phyloP scores from a whole-genome alignment of 2,797 vertebrate genomes.

The Lithobates pipiens region DNA sequence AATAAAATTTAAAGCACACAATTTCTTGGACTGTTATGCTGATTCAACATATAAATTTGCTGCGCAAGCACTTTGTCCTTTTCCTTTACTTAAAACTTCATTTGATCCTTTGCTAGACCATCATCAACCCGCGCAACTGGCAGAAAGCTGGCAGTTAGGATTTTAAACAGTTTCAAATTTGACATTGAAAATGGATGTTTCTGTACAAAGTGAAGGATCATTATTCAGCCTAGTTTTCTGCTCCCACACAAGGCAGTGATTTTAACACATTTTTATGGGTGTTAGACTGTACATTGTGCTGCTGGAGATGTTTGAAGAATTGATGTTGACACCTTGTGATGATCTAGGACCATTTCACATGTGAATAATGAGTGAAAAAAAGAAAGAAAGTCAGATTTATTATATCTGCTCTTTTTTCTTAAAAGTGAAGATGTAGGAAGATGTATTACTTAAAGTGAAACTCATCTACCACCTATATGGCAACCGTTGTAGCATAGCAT shows the following conservation, averaged over 20 bases:
- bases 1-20: background rate
- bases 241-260: slow-evolving; percentile 1
- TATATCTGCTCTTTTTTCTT: background rate
- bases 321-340: slow-evolving; percentile 25
- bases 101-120: background rate
- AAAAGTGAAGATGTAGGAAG: background rate
- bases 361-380: background rate
- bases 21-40: background rate
- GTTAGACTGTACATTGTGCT: background rate
- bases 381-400: background rate
- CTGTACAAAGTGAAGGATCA: background rate
- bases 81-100: background rate
- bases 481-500: too few relatives aligned
- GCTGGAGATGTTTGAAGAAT: slow-evolving; percentile 12
- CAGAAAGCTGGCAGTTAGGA: background rate
- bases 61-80: background rate
- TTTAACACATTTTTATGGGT: background rate
- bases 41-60: background rate
- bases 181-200: slow-evolving; percentile 4
- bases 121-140: background rate
- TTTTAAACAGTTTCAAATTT: background rate
- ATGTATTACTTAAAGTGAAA: background rate
- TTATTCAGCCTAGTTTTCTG: slow-evolving; percentile 3
- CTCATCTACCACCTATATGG: too few relatives aligned
- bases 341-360: background rate